Evolutionary conservation across 2,797 vertebrate genomes (phyloP).

Genomic region (Corythornis leucogaster): DNA sequence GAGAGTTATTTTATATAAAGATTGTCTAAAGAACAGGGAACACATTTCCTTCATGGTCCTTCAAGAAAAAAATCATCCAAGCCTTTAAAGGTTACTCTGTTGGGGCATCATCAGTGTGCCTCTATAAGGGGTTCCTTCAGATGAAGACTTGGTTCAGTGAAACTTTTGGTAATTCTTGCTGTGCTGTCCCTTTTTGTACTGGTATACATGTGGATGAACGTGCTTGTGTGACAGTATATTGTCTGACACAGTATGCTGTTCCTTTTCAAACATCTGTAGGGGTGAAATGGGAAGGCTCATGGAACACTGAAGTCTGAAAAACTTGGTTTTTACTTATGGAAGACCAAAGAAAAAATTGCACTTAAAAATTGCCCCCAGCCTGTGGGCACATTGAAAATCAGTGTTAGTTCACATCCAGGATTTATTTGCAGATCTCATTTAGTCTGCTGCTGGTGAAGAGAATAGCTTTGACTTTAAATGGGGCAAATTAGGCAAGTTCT

Average conservation of each 20-base stretch:
- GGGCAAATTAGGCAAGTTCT: constrained; percentile 26
- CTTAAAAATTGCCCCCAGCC: not conserved
- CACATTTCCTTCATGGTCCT: not conserved
- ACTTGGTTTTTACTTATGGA: not conserved
- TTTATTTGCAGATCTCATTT: not conserved
- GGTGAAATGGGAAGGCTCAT: not conserved
- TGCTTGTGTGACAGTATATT: not conserved
- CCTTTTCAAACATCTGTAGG: not conserved
- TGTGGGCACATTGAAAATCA: not conserved
- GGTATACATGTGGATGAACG: not conserved
- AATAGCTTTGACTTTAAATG: constrained; percentile 18
- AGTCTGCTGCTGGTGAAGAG: not conserved
- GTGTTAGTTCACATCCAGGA: not conserved
- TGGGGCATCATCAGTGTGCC: constrained; percentile 27
- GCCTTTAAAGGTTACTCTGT: constrained; percentile 17
- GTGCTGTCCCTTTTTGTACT: not conserved
- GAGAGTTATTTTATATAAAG: not conserved
- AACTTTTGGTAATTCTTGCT: constrained; percentile 42
- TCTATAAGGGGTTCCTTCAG: not conserved
- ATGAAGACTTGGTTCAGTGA: not conserved
- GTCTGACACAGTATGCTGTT: not conserved
- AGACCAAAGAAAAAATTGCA: not conserved
- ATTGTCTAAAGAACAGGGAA: not conserved
- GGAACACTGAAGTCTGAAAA: not conserved
- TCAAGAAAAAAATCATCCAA: not conserved